A percentile compares a stretch with the other conserved stretches of the same genome.
Evolutionary conservation across 2,888 invertebrate species (phyloP).

Genomic region (Sphecodes monilicornis): DNA sequence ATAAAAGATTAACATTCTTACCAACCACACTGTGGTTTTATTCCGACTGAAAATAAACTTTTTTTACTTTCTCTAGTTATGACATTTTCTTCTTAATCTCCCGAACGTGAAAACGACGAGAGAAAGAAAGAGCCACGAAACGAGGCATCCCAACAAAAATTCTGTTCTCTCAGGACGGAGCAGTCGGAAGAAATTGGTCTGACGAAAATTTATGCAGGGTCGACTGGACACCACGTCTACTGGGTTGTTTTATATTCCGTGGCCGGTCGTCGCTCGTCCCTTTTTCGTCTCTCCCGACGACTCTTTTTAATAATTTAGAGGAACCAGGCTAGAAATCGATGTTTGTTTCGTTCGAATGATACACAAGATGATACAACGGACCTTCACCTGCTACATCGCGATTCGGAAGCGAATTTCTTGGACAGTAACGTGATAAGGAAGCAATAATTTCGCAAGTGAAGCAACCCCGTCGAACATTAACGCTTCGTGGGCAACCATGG

Average conservation of each 20-base stretch:
- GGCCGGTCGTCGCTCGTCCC: constrained; percentile 31
- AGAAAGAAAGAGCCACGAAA: constrained; percentile 36
- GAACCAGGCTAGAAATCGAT: constrained; percentile 46
- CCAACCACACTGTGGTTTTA: not conserved
- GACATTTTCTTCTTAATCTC: not conserved
- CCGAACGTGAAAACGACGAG: not conserved
- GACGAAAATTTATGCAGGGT: constrained; percentile 64
- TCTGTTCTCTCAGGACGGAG: constrained; percentile 13
- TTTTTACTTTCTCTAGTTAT: not conserved
- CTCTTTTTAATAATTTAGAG: constrained; percentile 53
- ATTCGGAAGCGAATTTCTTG: not conserved
- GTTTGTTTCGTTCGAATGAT: constrained; percentile 29
- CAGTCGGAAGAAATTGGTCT: constrained; percentile 59
- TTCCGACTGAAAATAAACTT: not conserved
- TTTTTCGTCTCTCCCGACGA: constrained; percentile 14
- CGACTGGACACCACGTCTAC: constrained; percentile 54
- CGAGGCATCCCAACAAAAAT: constrained; percentile 26
- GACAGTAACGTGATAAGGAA: not conserved
- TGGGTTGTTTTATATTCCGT: constrained; percentile 61
- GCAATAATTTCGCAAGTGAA: not conserved
- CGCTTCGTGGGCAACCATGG: accelerated
- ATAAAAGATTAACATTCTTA: not conserved
- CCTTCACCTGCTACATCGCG: constrained; percentile 6
- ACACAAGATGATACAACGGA: constrained; percentile 26
- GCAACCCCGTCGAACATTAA: constrained; percentile 8